Evolutionary conservation across 2,888 invertebrate species (phyloP).

Genomic region (Syrista parreyssii): DNA sequence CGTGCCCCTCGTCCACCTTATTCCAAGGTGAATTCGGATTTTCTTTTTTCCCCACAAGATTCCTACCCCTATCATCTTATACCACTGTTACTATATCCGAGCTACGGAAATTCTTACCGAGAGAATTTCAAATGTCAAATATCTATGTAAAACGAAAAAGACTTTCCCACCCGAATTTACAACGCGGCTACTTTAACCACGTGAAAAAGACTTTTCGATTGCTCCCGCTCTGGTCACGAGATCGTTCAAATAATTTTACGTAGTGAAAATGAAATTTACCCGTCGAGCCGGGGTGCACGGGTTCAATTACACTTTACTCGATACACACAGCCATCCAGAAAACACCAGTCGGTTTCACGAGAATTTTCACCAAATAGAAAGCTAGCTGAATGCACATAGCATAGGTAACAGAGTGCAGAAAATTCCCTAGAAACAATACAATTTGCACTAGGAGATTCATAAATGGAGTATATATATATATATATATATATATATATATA

Average conservation of each 20-base stretch:
- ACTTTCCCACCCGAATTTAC: neutral
- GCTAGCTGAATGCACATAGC: neutral
- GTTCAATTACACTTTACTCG: conserved; percentile 2
- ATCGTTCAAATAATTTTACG: neutral
- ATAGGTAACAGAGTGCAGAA: neutral
- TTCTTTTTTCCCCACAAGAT: neutral
- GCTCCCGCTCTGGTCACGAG: neutral
- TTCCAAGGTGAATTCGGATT: neutral
- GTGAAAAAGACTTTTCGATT: neutral
- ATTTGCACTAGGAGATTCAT: neutral
- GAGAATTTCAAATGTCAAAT: neutral
- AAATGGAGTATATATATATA: neutral
- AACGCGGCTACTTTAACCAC: neutral
- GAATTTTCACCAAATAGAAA: neutral
- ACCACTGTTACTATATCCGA: neutral
- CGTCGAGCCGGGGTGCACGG: neutral
- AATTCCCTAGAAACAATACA: neutral
- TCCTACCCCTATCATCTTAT: neutral
- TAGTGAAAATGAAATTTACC: neutral
- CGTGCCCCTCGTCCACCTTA: neutral
- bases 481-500: too few species aligned
- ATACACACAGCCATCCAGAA: neutral
- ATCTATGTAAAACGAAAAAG: neutral
- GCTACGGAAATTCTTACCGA: neutral
- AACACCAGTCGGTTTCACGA: neutral